Evolutionary conservation across 2,888 invertebrate species (phyloP), one percentile per base, ranked within the genome.

Genomic region (Ormyrus pomaceus): DNA sequence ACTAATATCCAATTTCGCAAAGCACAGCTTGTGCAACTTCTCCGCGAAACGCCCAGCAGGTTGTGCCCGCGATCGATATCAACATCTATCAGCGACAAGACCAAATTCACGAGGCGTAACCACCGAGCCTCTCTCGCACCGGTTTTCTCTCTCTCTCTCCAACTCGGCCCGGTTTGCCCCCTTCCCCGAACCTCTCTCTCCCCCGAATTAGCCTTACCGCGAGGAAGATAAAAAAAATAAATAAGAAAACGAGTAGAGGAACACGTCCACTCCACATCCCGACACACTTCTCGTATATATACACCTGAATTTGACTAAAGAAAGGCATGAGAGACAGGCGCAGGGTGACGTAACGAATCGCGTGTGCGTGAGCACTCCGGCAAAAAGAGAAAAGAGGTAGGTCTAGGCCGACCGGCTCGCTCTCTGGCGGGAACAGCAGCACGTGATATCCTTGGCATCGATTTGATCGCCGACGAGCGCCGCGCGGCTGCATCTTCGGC

Each of bases 391-490:
- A 6, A 51, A 13, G 8, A 77, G 78, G 79, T 85, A 77, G 82
- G 83, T 84, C 83, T 82, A 85, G 84, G 85, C 83, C 83, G 82
- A 69, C 82, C 68, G 82, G 82, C 83, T 79, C 81, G 50, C 58
- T 64, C 59, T 53, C 45, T 64, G 46, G 58, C 81, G 84, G 85
- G 84, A 84, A 83, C 83, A 83, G 83, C 48, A 72, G n/a, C 79
- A 81, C 76, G 75, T 50, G 74, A 69, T 86, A 87, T 87, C 87
- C 87, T 88, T 88, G 88, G 85, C 88, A 88, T 85, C 84, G 84
- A 87, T 87, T 80, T 8, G 71, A 69, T 83, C 73, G 55, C 56
- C 19, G 59, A n/a, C 53, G 55, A 34, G 46, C 51, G 45, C 58
- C 62, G 53, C 19, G 19, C 19, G 0, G 19, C 19, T 19, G 19